phyloP scores from a whole-genome alignment of 2,888 invertebrate species.

The Cistogaster globosa region DNA sequence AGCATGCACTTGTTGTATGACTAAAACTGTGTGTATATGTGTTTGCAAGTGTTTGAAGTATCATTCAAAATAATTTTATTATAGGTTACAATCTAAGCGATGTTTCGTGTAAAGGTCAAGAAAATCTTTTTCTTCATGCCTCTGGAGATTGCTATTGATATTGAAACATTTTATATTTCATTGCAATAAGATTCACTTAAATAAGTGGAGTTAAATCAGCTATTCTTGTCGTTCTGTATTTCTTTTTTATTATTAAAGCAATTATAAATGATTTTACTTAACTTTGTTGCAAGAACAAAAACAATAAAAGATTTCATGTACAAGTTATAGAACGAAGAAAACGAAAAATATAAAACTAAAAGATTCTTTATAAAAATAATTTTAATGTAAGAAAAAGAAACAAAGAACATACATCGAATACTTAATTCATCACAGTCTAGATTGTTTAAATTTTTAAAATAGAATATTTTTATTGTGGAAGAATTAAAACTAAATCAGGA shows the following conservation, averaged over 20 bases:
- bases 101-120: constrained; percentile 59
- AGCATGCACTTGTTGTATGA: background rate
- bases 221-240: background rate
- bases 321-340: background rate
- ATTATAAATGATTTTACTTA: constrained; percentile 62
- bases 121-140: constrained; percentile 59
- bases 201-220: constrained; percentile 15
- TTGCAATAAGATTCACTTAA: constrained; percentile 5
- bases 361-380: background rate
- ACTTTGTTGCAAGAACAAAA: constrained; percentile 18
- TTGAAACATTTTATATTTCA: constrained; percentile 13
- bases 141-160: constrained; percentile 58
- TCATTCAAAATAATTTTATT: constrained; percentile 58
- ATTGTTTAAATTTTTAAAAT: background rate
- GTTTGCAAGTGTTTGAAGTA: constrained; percentile 20
- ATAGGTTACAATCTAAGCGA: constrained; percentile 39
- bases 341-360: background rate
- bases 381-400: background rate
- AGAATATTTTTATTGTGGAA: background rate
- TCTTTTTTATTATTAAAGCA: constrained; percentile 40
- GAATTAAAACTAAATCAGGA: background rate
- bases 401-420: too few relatives aligned
- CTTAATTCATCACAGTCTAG: background rate
- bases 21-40: too few relatives aligned
- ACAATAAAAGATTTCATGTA: background rate